These are phyloP conservation scores for Noturus placidus DNA, from an alignment of 2,113 vertebrate species.

Conservation along the genomic window DNA sequence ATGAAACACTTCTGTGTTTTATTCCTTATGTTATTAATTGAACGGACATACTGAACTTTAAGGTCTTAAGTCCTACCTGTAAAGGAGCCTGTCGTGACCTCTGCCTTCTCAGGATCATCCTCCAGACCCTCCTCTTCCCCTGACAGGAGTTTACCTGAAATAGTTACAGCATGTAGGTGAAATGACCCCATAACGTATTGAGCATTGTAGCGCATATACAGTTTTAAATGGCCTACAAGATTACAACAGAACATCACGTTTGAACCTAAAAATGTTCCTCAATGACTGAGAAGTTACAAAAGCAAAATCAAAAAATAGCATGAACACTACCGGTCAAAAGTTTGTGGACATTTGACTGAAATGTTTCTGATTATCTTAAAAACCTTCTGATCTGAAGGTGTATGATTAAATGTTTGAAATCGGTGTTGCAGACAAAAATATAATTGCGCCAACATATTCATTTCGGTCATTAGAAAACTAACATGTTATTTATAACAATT, in stretches of 20 bases:
- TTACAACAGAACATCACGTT: background rate
- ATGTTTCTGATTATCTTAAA: too few species aligned
- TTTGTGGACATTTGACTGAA: too few species aligned
- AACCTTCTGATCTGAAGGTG: too few species aligned
- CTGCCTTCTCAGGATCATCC: conserved; percentile 87
- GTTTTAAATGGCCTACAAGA: background rate
- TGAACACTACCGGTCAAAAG: too few species aligned
- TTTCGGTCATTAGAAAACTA: too few species aligned
- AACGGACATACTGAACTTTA: background rate
- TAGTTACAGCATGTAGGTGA: conserved; percentile 11
- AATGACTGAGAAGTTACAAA: background rate
- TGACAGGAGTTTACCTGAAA: conserved; percentile 84
- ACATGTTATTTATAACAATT: too few species aligned
- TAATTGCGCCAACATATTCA: too few species aligned
- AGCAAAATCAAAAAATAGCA: background rate
- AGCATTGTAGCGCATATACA: background rate
- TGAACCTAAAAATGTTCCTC: background rate
- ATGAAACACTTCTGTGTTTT: background rate
- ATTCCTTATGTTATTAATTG: background rate
- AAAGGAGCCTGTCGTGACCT: conserved; percentile 79
- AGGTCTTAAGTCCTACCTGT: conserved; percentile 71
- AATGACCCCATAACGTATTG: background rate
- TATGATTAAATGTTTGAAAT: too few species aligned
- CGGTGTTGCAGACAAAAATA: too few species aligned
- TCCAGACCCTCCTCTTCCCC: conserved; percentile 90